phyloP scores from a whole-genome alignment of 1,140 invertebrate species.

The Grapholita molesta region DNA sequence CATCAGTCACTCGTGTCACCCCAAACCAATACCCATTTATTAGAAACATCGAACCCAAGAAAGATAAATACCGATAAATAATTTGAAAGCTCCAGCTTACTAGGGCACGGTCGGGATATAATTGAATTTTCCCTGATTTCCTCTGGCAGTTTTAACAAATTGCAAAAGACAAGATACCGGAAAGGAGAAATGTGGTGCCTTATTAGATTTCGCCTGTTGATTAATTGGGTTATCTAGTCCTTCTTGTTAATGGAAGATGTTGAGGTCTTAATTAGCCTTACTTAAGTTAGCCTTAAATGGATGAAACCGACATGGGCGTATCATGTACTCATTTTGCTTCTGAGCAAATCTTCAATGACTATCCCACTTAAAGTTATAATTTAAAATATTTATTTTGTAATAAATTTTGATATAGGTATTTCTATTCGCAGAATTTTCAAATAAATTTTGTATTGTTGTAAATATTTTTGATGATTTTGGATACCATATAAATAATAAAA shows the following conservation, averaged over 20 bases:
- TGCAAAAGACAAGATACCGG: slow-evolving; percentile 13
- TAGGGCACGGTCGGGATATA: neutral
- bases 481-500: too few species aligned
- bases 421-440: too few species aligned
- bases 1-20: slow-evolving; percentile 3
- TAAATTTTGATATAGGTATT: too few species aligned
- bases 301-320: neutral
- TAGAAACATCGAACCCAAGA: slow-evolving; percentile 11
- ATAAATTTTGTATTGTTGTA: too few species aligned
- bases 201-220: slow-evolving; percentile 15
- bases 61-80: slow-evolving; percentile 18
- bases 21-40: slow-evolving; percentile 16
- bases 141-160: slow-evolving; percentile 13
- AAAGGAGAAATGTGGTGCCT: slow-evolving; percentile 17
- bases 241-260: slow-evolving; percentile 12
- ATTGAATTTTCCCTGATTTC: slow-evolving; percentile 16
- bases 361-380: too few species aligned
- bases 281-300: neutral
- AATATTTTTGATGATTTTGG: too few species aligned
- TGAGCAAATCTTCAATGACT: neutral
- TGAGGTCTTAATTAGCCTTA: slow-evolving; percentile 9
- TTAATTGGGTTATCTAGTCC: slow-evolving; percentile 14
- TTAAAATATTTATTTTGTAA: too few species aligned
- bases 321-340: neutral
- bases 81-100: slow-evolving; percentile 5